Evolutionary conservation across 2,797 vertebrate species (phyloP), one percentile per base, ranked within the genome.

Genomic region (Premnoplex brunnescens): DNA sequence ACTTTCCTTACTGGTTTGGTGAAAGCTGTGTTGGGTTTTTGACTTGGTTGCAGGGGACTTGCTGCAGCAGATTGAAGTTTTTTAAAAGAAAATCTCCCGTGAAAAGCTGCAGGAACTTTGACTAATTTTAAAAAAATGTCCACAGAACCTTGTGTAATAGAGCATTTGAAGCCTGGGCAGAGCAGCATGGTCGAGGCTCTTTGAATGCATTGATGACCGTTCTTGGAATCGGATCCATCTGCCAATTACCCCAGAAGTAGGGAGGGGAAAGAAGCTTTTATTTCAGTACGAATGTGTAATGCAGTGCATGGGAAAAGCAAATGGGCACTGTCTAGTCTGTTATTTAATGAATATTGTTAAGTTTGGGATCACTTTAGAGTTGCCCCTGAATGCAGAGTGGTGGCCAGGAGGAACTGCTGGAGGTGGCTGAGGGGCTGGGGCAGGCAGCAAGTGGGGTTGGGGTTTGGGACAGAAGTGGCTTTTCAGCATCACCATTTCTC

Each of bases 221-320:
- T 82, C 91, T 86, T 76, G 94, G 92, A 94, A 95, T 96, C 10
- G 1, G 74, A 91, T 90, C 96, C 92, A 91, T 93, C 93, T 97
- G 94, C 73, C 80, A 93, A 55, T 92, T 96, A 89, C 66, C 11
- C 52, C 19, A 44, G 37, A 77, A 72, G 24, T 19, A 51, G 39
- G 83, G 69, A 28, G 43, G 41, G 1, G 1, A 23, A 12, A 58
- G 67, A 59, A 30, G 73, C 89, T 93, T 94, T 93, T 84, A 83
- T 91, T 95, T 93, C 44, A 24, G 83, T 79, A 67, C 84, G 75
- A 91, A 82, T 85, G 66, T 90, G 78, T 92, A 93, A 79, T n/a
- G 72, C 52, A 54, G 81, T 67, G 84, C 54, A 80, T 87, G 81
- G 71, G 84, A 91, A 95, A 85, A 93, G 86, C 78, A 77, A 92